These are phyloP conservation scores for Chloromyia formosa DNA, from an alignment of 2,888 invertebrate genomes.

Conservation along the genomic window DNA sequence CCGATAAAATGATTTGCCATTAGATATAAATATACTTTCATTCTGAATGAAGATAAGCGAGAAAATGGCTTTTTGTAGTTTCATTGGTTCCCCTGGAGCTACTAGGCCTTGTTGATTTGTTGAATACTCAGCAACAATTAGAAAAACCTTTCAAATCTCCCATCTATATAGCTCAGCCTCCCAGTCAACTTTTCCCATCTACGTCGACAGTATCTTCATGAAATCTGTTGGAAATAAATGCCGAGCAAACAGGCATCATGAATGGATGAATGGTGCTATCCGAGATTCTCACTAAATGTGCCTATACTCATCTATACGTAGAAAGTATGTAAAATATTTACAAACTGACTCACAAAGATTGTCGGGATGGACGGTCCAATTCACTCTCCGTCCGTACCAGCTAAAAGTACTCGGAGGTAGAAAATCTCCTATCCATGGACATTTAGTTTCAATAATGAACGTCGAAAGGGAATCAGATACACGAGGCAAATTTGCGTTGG, in stretches of 20 bases:
- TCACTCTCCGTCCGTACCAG: too few species aligned
- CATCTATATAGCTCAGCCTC: too few species aligned
- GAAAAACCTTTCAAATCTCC: background rate
- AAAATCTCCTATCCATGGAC: too few species aligned
- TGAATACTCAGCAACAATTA: conserved; percentile 7
- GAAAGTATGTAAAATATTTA: background rate
- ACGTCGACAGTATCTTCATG: background rate
- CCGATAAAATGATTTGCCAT: conserved; percentile 3
- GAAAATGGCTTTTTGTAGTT: too few species aligned
- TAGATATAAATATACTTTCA: background rate
- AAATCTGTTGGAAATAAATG: conserved; percentile 5
- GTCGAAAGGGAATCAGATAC: too few species aligned
- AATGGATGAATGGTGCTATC: conserved; percentile 1
- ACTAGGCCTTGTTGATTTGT: background rate
- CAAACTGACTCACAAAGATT: too few species aligned
- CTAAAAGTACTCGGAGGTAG: too few species aligned
- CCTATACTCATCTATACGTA: too few species aligned
- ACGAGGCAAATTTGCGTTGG: too few species aligned
- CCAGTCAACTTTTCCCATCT: background rate
- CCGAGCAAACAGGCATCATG: background rate
- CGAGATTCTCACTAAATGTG: background rate
- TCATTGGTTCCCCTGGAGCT: background rate
- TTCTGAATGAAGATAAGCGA: too few species aligned
- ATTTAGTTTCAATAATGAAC: too few species aligned
- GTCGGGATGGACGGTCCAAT: too few species aligned